Base-by-base conservation (phyloP, 2,797 vertebrate species). In the Aphelocoma californica region DNA sequence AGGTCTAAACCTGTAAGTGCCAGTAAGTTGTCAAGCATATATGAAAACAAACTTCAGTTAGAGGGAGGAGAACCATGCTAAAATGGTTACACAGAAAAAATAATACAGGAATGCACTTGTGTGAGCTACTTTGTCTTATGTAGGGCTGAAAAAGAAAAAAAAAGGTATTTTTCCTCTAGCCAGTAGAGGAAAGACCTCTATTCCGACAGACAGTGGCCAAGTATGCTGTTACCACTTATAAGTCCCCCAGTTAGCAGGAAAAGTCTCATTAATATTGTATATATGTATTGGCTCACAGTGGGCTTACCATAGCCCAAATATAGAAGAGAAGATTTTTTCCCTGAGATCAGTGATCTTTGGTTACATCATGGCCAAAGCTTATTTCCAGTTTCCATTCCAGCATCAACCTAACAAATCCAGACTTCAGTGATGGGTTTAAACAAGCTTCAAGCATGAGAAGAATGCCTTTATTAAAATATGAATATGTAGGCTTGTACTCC, bases 381-480 rank as follows among this genome's bases (percentile, higher is more conserved):
- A 92, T 93, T 96, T 71, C 44, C 50, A 65, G 50, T 91, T 95
- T 87, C 79, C 11, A 2, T 65, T 87, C 84, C 88, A 91, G 42
- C 53, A 88, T 69, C 81, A 65, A 9, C 87, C 58, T 91, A 72
- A 85, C 7, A 72, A 88, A 93, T 75, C 53, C 61, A 91, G 65
- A 56, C 36, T 88, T 90, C 86, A 91, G 29, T 60, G 50, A 69
- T 72, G 65, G 84, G 31, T 92, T 95, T 90, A 95, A 91, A 88
- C 58, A 90, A 90, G 61, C 36, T 94, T 75, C 61, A 93, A 61
- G 20, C 38, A 87, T 53, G 89, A 91, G 26, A 93, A 74, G 65
- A 91, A 96, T 94, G 79, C 18, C 54, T 89, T 87, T 83, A 93
- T 72, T 94, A 87, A 95, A 92, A 92, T 69, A 67, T 23, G 32